These are phyloP conservation scores for Borostomias antarcticus DNA, from an alignment of 2,797 vertebrate species.

Conservation along the genomic window DNA sequence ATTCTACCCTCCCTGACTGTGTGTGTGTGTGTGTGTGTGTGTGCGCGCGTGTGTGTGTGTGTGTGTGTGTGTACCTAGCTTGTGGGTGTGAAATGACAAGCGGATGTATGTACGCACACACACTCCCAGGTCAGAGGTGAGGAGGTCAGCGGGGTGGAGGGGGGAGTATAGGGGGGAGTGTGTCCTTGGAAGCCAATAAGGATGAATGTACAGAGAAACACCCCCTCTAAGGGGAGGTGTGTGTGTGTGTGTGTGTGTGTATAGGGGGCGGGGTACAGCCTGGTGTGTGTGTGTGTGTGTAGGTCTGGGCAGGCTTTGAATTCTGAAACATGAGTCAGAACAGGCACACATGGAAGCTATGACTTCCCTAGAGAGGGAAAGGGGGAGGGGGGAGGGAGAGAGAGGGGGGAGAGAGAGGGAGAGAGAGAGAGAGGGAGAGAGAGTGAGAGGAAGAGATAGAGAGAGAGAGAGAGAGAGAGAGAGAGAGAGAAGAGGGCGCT, in stretches of 20 bases:
- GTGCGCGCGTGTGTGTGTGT: neutral
- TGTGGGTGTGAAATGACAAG: neutral
- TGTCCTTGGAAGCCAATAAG: neutral
- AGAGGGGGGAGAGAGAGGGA: conserved; percentile 10
- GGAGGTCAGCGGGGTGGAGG: neutral
- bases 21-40: neutral
- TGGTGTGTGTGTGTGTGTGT: conserved; percentile 2
- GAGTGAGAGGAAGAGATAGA: neutral
- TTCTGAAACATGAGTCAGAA: too few species aligned
- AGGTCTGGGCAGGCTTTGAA: neutral
- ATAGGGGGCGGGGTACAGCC: conserved; percentile 3
- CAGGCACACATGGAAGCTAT: neutral
- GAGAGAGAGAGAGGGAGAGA: conserved; percentile 7
- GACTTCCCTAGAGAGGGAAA: neutral
- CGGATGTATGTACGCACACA: too few species aligned
- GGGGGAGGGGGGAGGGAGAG: neutral
- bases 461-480: neutral
- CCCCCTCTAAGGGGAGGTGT: neutral
- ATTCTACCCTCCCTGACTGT: neutral
- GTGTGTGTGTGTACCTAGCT: neutral
- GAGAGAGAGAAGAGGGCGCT: neutral
- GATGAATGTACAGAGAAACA: neutral
- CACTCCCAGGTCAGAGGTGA: too few species aligned
- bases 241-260: neutral
- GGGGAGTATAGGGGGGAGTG: neutral